These are phyloP conservation scores for Meteorus colon DNA, from an alignment of 2,888 invertebrate species.

Conservation along the genomic window DNA sequence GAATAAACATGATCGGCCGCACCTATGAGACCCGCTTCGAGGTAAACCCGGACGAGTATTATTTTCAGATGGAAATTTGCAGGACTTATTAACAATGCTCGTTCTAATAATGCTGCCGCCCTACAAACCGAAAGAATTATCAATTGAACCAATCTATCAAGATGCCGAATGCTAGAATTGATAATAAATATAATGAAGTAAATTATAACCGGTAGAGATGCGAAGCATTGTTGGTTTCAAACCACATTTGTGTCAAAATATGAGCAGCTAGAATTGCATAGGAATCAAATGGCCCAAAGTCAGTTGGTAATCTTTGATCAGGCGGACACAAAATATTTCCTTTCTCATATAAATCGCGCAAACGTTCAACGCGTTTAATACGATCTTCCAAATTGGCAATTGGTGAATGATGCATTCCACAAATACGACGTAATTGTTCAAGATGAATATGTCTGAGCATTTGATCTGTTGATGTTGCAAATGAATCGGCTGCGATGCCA, in stretches of 20 bases:
- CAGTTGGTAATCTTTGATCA: constrained; percentile 79
- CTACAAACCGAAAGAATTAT: constrained; percentile 52
- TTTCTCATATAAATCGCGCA: constrained; percentile 65
- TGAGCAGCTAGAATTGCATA: constrained; percentile 88
- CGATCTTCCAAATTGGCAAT: constrained; percentile 60
- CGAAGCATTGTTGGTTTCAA: constrained; percentile 72
- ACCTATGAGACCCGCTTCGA: constrained; percentile 68
- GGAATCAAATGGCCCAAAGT: constrained; percentile 85
- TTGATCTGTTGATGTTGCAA: constrained; percentile 76
- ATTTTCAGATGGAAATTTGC: constrained; percentile 93
- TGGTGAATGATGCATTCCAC: constrained; percentile 78
- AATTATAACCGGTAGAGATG: constrained; percentile 68
- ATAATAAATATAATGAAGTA: constrained; percentile 28
- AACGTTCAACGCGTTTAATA: constrained; percentile 61
- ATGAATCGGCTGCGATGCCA: constrained; percentile 65
- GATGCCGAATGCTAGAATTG: not conserved
- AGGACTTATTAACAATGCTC: constrained; percentile 77
- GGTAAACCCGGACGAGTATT: constrained; percentile 87
- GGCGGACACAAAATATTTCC: constrained; percentile 67
- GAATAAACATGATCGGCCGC: constrained; percentile 66
- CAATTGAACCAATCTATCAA: no score
- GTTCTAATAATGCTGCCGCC: constrained; percentile 66
- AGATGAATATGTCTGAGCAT: constrained; percentile 89
- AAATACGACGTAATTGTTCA: constrained; percentile 83
- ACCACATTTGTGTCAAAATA: constrained; percentile 77